Percentiles rank a stretch among this genome's conserved stretches.
Conservation (phyloP, 2,888 invertebrate genomes). For the Oscheius sp. region DNA sequence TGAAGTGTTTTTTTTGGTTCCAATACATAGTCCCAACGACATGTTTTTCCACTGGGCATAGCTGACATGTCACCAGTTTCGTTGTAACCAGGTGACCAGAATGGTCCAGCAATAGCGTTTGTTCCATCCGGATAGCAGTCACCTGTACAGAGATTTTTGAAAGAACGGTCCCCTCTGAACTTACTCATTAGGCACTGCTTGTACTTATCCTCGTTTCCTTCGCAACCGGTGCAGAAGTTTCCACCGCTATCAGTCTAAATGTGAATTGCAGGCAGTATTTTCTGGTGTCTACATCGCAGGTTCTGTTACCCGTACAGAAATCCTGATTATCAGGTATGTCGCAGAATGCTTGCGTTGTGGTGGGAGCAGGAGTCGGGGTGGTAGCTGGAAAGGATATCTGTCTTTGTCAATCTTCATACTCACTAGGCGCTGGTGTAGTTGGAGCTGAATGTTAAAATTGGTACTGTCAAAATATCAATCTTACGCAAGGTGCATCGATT, state of each 20-base stretch:
- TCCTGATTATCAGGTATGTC: background rate
- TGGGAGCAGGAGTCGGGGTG: conserved; percentile 12
- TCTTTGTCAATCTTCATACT: background rate
- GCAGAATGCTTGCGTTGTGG: conserved; percentile 3
- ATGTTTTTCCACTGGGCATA: background rate
- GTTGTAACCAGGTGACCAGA: conserved; percentile 9
- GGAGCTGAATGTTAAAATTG: conserved; percentile 4
- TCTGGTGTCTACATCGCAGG: background rate
- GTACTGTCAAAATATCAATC: background rate
- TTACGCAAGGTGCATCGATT: conserved; percentile 2
- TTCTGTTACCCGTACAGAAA: background rate
- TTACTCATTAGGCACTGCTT: background rate
- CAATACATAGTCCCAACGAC: conserved; percentile 4
- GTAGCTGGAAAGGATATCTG: background rate
- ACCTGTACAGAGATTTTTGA: background rate
- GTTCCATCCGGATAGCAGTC: background rate
- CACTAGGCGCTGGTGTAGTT: conserved; percentile 16
- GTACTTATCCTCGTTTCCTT: conserved; percentile 6
- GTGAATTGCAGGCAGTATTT: background rate
- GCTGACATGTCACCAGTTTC: background rate
- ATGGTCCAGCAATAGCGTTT: background rate
- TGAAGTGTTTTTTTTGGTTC: background rate
- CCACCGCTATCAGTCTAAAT: background rate
- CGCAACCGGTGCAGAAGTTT: background rate
- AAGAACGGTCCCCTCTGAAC: background rate